Evolutionary conservation across 2,113 vertebrate genomes (phyloP).

Genomic region (Rhabdomys dilectus): DNA sequence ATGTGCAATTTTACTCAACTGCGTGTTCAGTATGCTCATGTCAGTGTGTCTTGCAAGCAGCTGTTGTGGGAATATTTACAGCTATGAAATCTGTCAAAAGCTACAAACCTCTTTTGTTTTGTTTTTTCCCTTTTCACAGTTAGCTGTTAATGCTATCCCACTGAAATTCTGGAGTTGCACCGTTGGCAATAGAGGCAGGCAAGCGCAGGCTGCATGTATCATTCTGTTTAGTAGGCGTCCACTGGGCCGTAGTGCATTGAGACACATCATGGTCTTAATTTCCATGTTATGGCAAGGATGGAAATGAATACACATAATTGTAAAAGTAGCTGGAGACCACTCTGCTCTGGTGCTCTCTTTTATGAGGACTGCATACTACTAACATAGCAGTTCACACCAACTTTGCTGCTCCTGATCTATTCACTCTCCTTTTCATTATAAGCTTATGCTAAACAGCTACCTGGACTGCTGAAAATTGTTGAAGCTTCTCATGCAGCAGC

Average conservation of each 20-base stretch:
- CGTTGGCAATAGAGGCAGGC: background rate
- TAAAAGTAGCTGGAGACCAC: background rate
- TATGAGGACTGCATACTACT: background rate
- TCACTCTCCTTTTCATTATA: background rate
- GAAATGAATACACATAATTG: background rate
- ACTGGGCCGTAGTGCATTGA: background rate
- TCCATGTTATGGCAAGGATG: background rate
- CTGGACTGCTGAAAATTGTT: background rate
- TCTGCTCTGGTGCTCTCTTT: background rate
- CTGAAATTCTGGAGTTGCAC: background rate
- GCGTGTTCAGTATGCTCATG: background rate
- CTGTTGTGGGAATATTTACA: background rate
- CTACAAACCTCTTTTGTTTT: background rate
- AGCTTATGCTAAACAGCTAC: conserved; percentile 1
- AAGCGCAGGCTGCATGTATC: background rate
- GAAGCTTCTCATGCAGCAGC: background rate
- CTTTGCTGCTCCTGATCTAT: background rate
- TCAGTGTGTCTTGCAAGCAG: background rate
- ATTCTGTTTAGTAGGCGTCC: background rate
- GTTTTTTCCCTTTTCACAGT: background rate
- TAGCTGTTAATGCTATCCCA: background rate
- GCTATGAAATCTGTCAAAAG: background rate
- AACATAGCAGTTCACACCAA: background rate
- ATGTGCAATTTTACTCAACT: background rate
- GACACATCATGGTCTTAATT: background rate